Percentiles rank a stretch among this genome's conserved stretches.
These are phyloP conservation scores for Caenorhabditis latens DNA, from an alignment of 1,140 invertebrate species.

Conservation along the genomic window DNA sequence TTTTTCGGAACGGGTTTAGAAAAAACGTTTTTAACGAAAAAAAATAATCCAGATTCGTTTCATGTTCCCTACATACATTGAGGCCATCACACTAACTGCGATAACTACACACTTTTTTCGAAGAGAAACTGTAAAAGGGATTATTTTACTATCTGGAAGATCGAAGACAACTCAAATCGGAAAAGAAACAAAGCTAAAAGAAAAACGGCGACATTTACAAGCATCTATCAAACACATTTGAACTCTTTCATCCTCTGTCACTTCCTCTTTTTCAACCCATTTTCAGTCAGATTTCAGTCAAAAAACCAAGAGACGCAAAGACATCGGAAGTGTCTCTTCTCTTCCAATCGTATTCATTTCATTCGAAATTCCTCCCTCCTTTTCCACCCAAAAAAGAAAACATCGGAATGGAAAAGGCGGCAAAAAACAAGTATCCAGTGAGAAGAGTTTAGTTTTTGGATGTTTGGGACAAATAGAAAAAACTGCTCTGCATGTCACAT, in stretches of 20 bases:
- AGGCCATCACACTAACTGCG: no score
- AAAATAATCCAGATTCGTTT: no score
- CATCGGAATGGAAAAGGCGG: not conserved
- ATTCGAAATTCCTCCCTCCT: conserved; percentile 39
- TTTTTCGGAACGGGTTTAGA: no score
- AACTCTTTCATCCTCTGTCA: not conserved
- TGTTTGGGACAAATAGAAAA: not conserved
- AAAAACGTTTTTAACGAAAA: no score
- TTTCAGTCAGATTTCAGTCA: conserved; percentile 21
- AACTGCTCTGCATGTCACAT: conserved; percentile 31
- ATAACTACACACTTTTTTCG: no score
- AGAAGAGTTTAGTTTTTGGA: conserved; percentile 5
- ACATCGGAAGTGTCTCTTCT: conserved; percentile 44
- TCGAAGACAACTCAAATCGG: no score
- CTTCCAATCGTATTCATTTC: conserved; percentile 47
- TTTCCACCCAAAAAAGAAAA: not conserved
- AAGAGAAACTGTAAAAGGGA: no score
- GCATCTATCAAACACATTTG: not conserved
- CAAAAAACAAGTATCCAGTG: conserved; percentile 32
- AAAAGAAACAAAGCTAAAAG: no score
- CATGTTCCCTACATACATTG: no score
- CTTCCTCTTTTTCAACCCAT: not conserved
- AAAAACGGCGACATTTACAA: not conserved
- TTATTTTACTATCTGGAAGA: no score
- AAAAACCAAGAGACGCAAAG: not conserved